phyloP scores from a whole-genome alignment of 2,888 invertebrate species.

The Noctua comes region DNA sequence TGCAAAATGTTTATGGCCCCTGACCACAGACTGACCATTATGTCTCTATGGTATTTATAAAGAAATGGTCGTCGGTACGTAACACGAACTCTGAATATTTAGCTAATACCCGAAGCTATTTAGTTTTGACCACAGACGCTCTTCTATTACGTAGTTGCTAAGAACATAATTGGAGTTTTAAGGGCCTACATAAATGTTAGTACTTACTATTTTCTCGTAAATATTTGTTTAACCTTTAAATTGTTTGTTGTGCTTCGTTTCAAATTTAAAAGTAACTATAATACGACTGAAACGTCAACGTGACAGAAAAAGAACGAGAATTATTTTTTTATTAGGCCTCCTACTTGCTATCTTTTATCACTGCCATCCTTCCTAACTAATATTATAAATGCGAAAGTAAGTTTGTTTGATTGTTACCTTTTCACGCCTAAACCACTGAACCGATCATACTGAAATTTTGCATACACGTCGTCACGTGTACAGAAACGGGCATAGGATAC shows the following conservation, averaged over 20 bases:
- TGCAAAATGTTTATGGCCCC: constrained; percentile 76
- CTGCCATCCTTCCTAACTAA: no score
- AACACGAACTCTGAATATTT: constrained; percentile 58
- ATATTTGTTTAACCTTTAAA: constrained; percentile 23
- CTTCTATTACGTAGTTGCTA: constrained; percentile 44
- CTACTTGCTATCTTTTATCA: background rate
- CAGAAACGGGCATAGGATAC: no score
- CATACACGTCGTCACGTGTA: no score
- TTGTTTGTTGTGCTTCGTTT: constrained; percentile 1
- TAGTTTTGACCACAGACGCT: constrained; percentile 65
- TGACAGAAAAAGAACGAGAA: background rate
- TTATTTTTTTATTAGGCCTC: no score
- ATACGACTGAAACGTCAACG: background rate
- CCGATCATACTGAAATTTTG: no score
- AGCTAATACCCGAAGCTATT: constrained; percentile 63
- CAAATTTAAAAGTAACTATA: constrained; percentile 10
- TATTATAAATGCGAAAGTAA: no score
- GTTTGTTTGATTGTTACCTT: no score
- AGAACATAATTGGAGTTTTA: constrained; percentile 56
- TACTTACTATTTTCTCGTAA: constrained; percentile 29
- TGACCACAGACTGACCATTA: constrained; percentile 74
- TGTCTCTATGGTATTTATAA: constrained; percentile 77
- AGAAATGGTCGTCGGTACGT: constrained; percentile 64
- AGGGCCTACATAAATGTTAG: constrained; percentile 30
- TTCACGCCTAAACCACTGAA: no score